Conservation (phyloP, 2,888 invertebrate genomes). For the Scaptomyza cyrtandrae region DNA sequence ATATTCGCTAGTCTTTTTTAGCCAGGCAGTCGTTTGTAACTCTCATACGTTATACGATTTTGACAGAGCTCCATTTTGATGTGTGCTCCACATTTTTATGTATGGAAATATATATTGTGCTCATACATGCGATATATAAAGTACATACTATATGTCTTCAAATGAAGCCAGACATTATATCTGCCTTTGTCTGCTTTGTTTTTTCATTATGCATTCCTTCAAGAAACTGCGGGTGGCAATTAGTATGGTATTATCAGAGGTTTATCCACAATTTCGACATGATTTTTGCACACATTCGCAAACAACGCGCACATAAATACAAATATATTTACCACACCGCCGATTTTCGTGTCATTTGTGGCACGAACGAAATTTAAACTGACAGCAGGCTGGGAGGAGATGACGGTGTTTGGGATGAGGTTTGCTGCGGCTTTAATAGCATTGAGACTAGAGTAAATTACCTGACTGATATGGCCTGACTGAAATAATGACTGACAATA, state of each 20-base stretch:
- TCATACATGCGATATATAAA: conserved; percentile 48
- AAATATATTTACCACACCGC: conserved; percentile 32
- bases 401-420: background rate
- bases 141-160: conserved; percentile 15
- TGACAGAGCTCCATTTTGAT: conserved; percentile 43
- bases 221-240: conserved; percentile 31
- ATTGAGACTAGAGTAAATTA: conserved; percentile 37
- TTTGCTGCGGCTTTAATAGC: background rate
- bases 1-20: conserved; percentile 61
- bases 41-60: conserved; percentile 58
- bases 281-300: conserved; percentile 6
- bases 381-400: conserved; percentile 25
- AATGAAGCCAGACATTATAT: conserved; percentile 44
- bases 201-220: conserved; percentile 1
- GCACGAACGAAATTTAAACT: conserved; percentile 51
- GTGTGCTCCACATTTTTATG: conserved; percentile 44
- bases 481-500: conserved; percentile 37
- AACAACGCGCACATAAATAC: conserved; percentile 13
- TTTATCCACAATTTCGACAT: conserved; percentile 31
- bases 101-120: conserved; percentile 56
- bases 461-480: conserved; percentile 51
- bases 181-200: conserved; percentile 1
- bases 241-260: conserved; percentile 40
- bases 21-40: conserved; percentile 48
- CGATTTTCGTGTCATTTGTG: conserved; percentile 48